A percentile compares a stretch with the other conserved stretches of the same genome.
Conservation (phyloP, 2,888 invertebrate species). For the Argyresthia albistria region DNA sequence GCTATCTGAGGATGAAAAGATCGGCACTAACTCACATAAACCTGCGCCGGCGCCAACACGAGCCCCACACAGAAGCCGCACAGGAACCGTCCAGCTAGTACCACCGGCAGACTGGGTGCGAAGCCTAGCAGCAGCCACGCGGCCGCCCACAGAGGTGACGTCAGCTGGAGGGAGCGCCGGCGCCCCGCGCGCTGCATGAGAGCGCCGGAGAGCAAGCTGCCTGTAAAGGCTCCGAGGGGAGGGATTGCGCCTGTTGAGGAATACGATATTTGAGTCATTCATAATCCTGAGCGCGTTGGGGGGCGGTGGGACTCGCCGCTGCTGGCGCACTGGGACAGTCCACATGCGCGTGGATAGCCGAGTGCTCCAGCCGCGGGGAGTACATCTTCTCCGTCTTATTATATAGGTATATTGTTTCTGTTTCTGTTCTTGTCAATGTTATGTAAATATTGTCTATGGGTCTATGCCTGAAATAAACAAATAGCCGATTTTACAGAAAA, state of each 20-base stretch:
- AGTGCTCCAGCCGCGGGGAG: too few relatives aligned
- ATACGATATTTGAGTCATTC: neutral
- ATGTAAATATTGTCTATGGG: too few relatives aligned
- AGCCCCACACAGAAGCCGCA: conserved; percentile 75
- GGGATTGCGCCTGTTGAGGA: conserved; percentile 62
- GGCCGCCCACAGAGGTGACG: conserved; percentile 61
- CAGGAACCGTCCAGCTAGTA: conserved; percentile 68
- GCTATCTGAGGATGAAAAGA: too few relatives aligned
- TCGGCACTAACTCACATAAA: conserved; percentile 65
- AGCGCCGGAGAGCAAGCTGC: conserved; percentile 67
- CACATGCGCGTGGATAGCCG: too few relatives aligned
- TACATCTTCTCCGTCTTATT: too few relatives aligned
- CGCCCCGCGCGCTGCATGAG: conserved; percentile 69
- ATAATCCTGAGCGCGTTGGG: too few relatives aligned
- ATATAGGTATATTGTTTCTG: too few relatives aligned
- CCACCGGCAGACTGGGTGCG: conserved; percentile 45
- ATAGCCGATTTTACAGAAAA: too few relatives aligned
- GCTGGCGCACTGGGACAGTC: too few relatives aligned
- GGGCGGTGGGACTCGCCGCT: too few relatives aligned
- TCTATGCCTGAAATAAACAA: too few relatives aligned
- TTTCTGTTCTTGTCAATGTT: too few relatives aligned
- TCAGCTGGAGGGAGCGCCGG: conserved; percentile 57
- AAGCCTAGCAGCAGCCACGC: conserved; percentile 72
- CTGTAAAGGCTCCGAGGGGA: conserved; percentile 69
- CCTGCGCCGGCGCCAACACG: conserved; percentile 73